Conservation (phyloP, 2,888 invertebrate species). For the Coenonympha glycerion region DNA sequence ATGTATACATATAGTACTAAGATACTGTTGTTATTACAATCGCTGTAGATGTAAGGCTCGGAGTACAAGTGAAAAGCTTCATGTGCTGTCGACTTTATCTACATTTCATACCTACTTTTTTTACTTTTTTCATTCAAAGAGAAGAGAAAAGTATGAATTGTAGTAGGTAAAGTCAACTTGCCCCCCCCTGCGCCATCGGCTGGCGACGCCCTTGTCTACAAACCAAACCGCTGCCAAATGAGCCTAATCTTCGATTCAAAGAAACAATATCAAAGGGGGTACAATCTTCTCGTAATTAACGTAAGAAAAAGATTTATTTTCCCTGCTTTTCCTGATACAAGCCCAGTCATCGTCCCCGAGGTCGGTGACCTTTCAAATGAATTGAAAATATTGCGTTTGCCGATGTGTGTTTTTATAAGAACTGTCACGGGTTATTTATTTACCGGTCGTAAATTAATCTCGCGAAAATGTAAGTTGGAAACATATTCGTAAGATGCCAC, state of each 20-base stretch:
- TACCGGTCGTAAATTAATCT: neutral
- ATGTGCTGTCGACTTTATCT: too few species aligned
- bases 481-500: too few species aligned
- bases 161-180: too few species aligned
- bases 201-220: too few species aligned
- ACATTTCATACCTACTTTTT: too few species aligned
- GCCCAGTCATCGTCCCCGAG: neutral
- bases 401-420: slow-evolving; percentile 8
- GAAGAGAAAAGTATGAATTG: too few species aligned
- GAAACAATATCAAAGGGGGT: neutral
- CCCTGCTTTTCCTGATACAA: neutral
- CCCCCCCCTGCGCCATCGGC: too few species aligned
- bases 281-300: neutral
- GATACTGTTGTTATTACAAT: too few species aligned
- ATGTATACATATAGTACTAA: too few species aligned
- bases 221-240: neutral
- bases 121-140: too few species aligned
- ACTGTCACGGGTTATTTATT: slow-evolving; percentile 6
- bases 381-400: neutral
- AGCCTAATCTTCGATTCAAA: neutral
- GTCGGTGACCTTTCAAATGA: neutral
- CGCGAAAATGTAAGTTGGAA: neutral
- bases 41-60: too few species aligned
- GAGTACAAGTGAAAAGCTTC: too few species aligned
- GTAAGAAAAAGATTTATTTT: slow-evolving; percentile 1